These are phyloP conservation scores for Drosophila kuntzei DNA, from an alignment of 2,888 invertebrate genomes.

Conservation along the genomic window DNA sequence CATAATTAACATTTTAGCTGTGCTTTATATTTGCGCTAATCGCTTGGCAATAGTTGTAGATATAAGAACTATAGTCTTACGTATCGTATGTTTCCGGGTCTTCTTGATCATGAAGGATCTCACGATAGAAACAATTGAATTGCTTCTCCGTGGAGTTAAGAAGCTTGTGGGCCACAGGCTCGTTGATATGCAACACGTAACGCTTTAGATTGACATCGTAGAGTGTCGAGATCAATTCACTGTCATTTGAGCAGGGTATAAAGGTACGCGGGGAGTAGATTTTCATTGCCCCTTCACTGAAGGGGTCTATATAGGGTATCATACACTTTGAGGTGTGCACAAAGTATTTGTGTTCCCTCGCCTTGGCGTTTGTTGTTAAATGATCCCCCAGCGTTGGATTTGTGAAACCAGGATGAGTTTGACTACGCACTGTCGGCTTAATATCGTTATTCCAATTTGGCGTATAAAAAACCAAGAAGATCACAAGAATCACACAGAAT, in stretches of 20 bases:
- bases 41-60: neutral
- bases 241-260: constrained; percentile 54
- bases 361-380: neutral
- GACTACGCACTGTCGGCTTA: neutral
- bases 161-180: constrained; percentile 45
- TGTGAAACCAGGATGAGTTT: too few relatives aligned
- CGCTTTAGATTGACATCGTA: constrained; percentile 43
- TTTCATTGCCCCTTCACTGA: constrained; percentile 85
- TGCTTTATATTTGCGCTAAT: too few relatives aligned
- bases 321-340: constrained; percentile 87
- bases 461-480: neutral
- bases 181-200: constrained; percentile 59
- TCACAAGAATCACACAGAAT: neutral
- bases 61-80: constrained; percentile 28
- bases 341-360: constrained; percentile 30
- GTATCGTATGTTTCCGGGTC: constrained; percentile 52
- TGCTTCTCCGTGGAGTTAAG: constrained; percentile 31
- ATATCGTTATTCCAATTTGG: neutral
- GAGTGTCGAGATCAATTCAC: constrained; percentile 45
- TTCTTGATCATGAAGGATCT: constrained; percentile 53
- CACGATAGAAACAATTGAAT: constrained; percentile 79
- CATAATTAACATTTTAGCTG: too few relatives aligned
- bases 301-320: constrained; percentile 88
- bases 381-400: neutral
- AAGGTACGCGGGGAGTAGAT: constrained; percentile 43